Percentiles rank a stretch among this genome's conserved stretches.
phyloP scores from a whole-genome alignment of 2,797 vertebrate genomes.

The Dendrocincla fuliginosa region DNA sequence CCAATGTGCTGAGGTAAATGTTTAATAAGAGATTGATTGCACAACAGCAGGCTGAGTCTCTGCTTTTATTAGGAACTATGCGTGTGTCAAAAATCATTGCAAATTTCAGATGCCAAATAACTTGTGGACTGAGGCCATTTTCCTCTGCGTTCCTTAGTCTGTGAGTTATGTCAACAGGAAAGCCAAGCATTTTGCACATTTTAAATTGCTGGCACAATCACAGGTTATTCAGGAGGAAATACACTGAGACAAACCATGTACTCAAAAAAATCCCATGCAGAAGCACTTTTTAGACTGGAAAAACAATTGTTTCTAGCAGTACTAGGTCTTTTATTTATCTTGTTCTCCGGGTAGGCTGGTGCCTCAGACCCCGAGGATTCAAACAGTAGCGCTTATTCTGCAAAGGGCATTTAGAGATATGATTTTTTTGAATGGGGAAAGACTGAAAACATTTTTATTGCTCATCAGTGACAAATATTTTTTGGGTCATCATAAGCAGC shows the following conservation, averaged over 20 bases:
- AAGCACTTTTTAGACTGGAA: neutral
- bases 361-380: neutral
- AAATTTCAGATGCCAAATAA: neutral
- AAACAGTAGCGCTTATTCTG: neutral
- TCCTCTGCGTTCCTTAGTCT: neutral
- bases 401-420: neutral
- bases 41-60: neutral
- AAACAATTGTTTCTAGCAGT: neutral
- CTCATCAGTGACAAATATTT: rapidly evolving
- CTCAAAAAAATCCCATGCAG: neutral
- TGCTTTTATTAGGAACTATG: neutral
- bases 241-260: neutral
- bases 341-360: neutral
- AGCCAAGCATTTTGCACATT: slow-evolving; percentile 41
- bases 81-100: neutral
- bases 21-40: neutral
- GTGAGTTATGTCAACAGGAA: slow-evolving; percentile 48
- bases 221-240: slow-evolving; percentile 33
- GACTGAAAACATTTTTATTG: neutral
- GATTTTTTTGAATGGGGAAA: neutral
- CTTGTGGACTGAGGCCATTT: neutral
- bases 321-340: neutral
- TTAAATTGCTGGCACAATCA: slow-evolving; percentile 23
- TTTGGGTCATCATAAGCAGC: neutral
- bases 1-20: neutral